These are phyloP conservation scores for Zeugodacus cucurbitae DNA, from an alignment of 1,140 invertebrate species.

Conservation along the genomic window DNA sequence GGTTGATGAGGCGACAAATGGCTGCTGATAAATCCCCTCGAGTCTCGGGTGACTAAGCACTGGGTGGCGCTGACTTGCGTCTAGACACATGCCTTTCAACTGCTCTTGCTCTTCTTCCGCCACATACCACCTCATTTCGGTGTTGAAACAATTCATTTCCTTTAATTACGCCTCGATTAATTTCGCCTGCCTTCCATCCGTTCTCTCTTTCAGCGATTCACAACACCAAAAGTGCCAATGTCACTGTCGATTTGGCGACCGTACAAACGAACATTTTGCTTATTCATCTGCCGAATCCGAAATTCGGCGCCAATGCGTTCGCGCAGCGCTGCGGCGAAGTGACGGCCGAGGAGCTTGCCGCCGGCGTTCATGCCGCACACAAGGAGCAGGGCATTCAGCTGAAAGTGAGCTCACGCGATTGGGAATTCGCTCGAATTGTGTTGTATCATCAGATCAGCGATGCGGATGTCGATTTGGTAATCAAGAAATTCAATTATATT, in stretches of 20 bases:
- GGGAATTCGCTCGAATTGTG: slow-evolving; percentile 72
- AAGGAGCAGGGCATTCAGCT: slow-evolving; percentile 69
- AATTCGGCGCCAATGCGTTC: slow-evolving; percentile 70
- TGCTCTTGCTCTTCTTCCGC: background rate
- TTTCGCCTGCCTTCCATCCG: background rate
- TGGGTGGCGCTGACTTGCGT: background rate
- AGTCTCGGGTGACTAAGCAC: background rate
- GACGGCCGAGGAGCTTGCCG: slow-evolving; percentile 69
- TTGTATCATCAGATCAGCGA: slow-evolving; percentile 75
- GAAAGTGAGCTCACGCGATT: slow-evolving; percentile 69
- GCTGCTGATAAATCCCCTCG: background rate
- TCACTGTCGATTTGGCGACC: slow-evolving; percentile 71
- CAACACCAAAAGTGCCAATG: slow-evolving; percentile 50
- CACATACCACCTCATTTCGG: background rate
- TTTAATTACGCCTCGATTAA: background rate
- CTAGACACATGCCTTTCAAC: background rate
- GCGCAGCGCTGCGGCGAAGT: slow-evolving; percentile 70
- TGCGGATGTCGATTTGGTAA: slow-evolving; percentile 72
- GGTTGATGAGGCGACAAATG: background rate
- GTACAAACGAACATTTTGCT: slow-evolving; percentile 86
- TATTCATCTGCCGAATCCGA: slow-evolving; percentile 69
- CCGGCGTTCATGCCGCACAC: slow-evolving; percentile 62
- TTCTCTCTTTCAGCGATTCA: slow-evolving; percentile 70
- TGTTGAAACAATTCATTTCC: background rate
- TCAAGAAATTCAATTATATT: slow-evolving; percentile 73